Percentiles rank a stretch among this genome's conserved stretches.
Conservation (phyloP, 1,140 invertebrate species). For the Lepidurus couesii region DNA sequence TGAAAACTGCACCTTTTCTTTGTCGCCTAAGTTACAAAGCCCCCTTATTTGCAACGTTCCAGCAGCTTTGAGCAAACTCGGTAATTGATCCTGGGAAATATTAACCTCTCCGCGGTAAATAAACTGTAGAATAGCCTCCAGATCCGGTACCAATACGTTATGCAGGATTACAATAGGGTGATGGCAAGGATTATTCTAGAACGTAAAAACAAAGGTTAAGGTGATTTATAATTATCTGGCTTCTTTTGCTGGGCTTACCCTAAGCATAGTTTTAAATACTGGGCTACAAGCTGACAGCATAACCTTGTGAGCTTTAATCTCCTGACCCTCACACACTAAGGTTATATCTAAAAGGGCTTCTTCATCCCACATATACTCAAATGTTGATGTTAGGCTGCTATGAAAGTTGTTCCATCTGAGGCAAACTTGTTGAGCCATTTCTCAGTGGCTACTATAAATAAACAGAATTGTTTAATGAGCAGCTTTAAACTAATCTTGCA, state of each 20-base stretch:
- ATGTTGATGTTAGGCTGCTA: slow-evolving; percentile 56
- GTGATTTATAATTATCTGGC: not conserved
- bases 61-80: slow-evolving; percentile 56
- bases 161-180: slow-evolving; percentile 63
- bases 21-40: slow-evolving; percentile 50
- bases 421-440: slow-evolving; percentile 53
- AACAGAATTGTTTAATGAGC: not conserved
- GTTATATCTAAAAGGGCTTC: slow-evolving; percentile 64
- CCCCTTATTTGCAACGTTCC: slow-evolving; percentile 58
- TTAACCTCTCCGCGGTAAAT: slow-evolving; percentile 64
- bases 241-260: slow-evolving; percentile 45
- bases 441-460: not conserved
- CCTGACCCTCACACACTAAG: slow-evolving; percentile 59
- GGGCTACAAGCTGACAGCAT: slow-evolving; percentile 65
- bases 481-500: not conserved
- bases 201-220: slow-evolving; percentile 33
- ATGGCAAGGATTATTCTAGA: slow-evolving; percentile 58
- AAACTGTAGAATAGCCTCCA: slow-evolving; percentile 56
- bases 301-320: slow-evolving; percentile 63
- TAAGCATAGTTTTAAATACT: slow-evolving; percentile 61
- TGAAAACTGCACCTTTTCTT: slow-evolving; percentile 33
- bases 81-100: slow-evolving; percentile 58
- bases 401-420: slow-evolving; percentile 63
- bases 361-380: slow-evolving; percentile 58
- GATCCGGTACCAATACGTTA: slow-evolving; percentile 56